These are phyloP conservation scores for Ranitomeya imitator DNA, from an alignment of 2,113 vertebrate genomes.

Conservation along the genomic window DNA sequence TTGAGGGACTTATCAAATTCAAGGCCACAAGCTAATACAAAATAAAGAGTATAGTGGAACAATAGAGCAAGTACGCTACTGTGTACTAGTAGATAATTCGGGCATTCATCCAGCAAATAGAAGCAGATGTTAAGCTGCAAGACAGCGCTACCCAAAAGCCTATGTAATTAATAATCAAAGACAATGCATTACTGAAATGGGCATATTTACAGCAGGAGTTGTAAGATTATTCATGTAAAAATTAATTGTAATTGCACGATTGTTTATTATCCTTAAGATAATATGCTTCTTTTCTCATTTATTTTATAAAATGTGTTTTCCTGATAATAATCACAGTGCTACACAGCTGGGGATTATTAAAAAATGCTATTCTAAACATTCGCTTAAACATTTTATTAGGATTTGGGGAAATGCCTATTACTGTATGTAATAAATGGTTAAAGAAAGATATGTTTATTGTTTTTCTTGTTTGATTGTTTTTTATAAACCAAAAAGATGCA, in stretches of 20 bases:
- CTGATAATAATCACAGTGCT: conserved; percentile 30
- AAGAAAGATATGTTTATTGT: neutral
- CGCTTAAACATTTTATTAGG: conserved; percentile 36
- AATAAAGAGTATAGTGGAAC: neutral
- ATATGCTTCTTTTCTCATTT: conserved; percentile 39
- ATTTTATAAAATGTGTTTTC: conserved; percentile 22
- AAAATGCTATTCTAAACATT: neutral
- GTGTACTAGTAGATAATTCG: neutral
- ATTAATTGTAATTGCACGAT: conserved; percentile 50
- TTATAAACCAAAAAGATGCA: no score
- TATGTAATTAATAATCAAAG: conserved; percentile 48
- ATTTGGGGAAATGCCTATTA: neutral
- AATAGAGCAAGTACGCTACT: neutral
- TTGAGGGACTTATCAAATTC: neutral
- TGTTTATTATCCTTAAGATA: conserved; percentile 43
- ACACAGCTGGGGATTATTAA: conserved; percentile 48
- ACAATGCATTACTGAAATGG: conserved; percentile 25
- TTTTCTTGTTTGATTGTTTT: no score
- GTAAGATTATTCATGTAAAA: conserved; percentile 46
- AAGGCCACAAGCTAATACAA: neutral
- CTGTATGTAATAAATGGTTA: neutral
- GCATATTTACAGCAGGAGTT: conserved; percentile 34
- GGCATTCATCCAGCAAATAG: neutral
- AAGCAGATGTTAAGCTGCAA: conserved; percentile 48
- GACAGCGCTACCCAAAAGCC: conserved; percentile 2